Base-by-base conservation (phyloP, 2,113 vertebrate genomes). In the Monopterus albus region DNA sequence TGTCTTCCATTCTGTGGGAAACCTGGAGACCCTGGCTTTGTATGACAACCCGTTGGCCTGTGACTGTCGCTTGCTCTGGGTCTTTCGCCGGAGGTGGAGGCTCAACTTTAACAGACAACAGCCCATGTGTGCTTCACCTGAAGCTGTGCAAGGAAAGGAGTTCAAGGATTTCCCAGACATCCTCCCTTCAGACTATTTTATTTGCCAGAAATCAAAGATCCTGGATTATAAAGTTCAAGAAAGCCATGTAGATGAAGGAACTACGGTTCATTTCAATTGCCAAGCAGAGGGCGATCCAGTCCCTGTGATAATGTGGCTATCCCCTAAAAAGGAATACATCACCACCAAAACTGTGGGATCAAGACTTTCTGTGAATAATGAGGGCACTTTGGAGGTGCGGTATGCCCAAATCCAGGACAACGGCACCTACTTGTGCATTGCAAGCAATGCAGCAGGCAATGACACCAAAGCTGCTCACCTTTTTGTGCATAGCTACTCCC, bases 391-490 rank as follows among this genome's bases (percentile, higher is more conserved):
- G 87, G 97, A 99, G 91, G 96, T 99, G 81, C 96, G 98, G 72
- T 99, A 99, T 0, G 96, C 98, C 69, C 98, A 99, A 91, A 96
- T 97, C 72, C 96, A 98, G 92, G 98, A 99, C 92, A 99, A 99
- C 0, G 98, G 98, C 87, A 98, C 96, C 15, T 99, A 99, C 91
- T 81, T 92, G 83, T 99, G 97, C 89, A 95, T 98, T 1, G 97
- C 98, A 11, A 95, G 95, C 91, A 99, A 99, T 1, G 97, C 98
- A 0, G 97, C 96, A 4, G 97, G 98, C 60, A 99, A 99, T 2
- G 97, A 98, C 91, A 96, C 95, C 81, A 94, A 95, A 92, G 92
- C 94, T 5, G 96, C 96, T 49, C 97, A 98, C 89, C 94, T 99
- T 88, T 96, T 97, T 15, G 97, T 99, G 80, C 96, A 96, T 82